Base-by-base conservation (phyloP, 2,797 vertebrate genomes). In the Kryptopterus vitreolus region DNA sequence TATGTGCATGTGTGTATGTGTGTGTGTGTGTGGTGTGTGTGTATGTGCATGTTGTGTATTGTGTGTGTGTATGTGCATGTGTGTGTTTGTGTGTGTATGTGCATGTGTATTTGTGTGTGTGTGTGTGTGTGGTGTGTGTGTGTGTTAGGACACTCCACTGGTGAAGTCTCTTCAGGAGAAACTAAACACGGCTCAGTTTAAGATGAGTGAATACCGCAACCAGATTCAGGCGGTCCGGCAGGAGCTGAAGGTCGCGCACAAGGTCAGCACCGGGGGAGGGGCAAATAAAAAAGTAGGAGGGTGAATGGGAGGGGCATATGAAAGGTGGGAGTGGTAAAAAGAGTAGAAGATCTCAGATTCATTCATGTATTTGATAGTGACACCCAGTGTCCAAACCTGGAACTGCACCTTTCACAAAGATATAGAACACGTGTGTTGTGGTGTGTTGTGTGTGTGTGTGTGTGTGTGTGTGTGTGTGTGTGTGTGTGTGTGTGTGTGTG, bases 221-320 rank as follows among this genome's bases (percentile, higher is more conserved):
- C 96, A 98, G 89, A 90, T 97, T 75, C 97, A 98, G 48, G 83
- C 92, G 0, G 31, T 91, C 43, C 96, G 92, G 80, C 96, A 96
- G 85, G 97, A 99, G n/a, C 87, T 98, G 84, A 97, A 94, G 87
- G 81, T 95, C 68, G 95, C 95, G 38, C 96, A 98, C 8, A 99
- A 97, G 97, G 98, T 99, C 88, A 52, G 79, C 11, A 24, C 58
- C 10, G 10, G 38, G 38, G 38, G 38, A 43, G 38, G 38, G 38
- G 38, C 38, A 43, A 43, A 43, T 43, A 0, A 43, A 43, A 43
- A 9, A 43, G 38, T n/a, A n/a, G 38, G 38, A 10, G 7, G 38
- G 38, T 43, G 38, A 43, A n/a, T n/a, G 38, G 3, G 6, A 43
- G 10, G 38, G 38, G 38, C n/a, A n/a, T n/a, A n/a, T n/a, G n/a